Conservation (phyloP, 2,888 invertebrate species). For the Heliconius cydno region DNA sequence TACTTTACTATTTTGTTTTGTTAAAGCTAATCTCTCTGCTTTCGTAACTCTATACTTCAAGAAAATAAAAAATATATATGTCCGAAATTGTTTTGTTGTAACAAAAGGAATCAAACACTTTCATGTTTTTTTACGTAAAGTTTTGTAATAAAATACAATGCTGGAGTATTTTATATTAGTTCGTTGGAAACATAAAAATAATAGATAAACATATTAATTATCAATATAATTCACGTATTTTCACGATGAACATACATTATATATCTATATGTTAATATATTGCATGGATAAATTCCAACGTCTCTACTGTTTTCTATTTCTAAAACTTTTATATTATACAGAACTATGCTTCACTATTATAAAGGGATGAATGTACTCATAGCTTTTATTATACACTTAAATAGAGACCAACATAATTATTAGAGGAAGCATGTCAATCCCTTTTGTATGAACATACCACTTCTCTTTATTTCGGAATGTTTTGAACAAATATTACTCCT, state of each 20-base stretch:
- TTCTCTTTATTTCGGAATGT: slow-evolving; percentile 58
- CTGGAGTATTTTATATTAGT: no score
- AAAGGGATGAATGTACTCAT: slow-evolving; percentile 41
- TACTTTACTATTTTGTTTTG: slow-evolving; percentile 23
- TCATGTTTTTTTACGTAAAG: no score
- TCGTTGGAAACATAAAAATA: no score
- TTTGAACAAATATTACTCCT: slow-evolving; percentile 58
- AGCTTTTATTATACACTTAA: slow-evolving; percentile 44
- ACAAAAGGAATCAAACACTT: background rate
- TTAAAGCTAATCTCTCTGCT: slow-evolving; percentile 15
- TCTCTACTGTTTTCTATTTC: slow-evolving; percentile 28
- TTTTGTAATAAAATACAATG: background rate
- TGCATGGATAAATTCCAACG: background rate
- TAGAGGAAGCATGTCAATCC: slow-evolving; percentile 48
- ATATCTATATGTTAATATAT: background rate
- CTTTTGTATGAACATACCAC: slow-evolving; percentile 52
- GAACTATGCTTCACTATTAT: slow-evolving; percentile 37
- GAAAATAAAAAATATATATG: background rate
- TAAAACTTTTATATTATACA: slow-evolving; percentile 33
- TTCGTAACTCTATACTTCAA: background rate
- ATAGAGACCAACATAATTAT: slow-evolving; percentile 46
- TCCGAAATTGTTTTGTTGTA: background rate
- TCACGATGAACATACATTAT: background rate
- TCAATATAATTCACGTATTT: background rate
- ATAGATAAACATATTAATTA: background rate